Percentiles rank a stretch among this genome's conserved stretches.
phyloP scores from a whole-genome alignment of 1,140 invertebrate genomes.

The Tribolium madens region DNA sequence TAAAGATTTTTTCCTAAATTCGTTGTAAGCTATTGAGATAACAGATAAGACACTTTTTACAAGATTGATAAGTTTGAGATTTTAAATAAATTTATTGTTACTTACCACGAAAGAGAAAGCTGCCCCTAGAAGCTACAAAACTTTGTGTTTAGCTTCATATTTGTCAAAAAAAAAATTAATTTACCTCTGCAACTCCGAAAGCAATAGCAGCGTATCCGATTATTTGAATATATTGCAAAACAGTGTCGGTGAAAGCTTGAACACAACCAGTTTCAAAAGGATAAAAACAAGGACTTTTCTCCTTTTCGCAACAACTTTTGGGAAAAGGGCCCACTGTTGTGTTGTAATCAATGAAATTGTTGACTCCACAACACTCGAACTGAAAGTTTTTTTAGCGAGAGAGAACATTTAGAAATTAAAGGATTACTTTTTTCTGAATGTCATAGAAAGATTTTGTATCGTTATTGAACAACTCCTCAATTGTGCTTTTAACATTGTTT shows the following conservation, averaged over 20 bases:
- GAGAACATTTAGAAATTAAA: not conserved
- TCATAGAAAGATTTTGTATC: not conserved
- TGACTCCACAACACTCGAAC: constrained; percentile 19
- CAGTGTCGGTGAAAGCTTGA: not conserved
- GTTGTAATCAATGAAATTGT: not conserved
- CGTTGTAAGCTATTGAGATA: not conserved
- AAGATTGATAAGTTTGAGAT: not conserved
- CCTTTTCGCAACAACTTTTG: not conserved
- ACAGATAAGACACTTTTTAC: not conserved
- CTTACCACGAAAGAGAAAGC: not conserved
- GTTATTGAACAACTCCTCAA: not conserved
- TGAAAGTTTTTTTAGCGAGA: not conserved
- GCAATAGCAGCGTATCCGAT: not conserved
- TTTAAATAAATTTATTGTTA: not conserved
- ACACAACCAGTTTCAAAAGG: not conserved
- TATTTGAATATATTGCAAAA: not conserved
- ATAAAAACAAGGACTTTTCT: not conserved
- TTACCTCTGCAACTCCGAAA: constrained; percentile 3
- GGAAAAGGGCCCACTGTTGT: not conserved
- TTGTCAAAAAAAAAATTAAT: not conserved
- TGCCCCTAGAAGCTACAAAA: constrained; percentile 1
- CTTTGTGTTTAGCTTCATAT: not conserved
- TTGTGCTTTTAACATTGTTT: not conserved
- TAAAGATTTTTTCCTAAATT: not conserved
- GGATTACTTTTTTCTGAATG: not conserved